phyloP scores from a whole-genome alignment of 2,797 vertebrate species.

The Dermochelys coriacea region DNA sequence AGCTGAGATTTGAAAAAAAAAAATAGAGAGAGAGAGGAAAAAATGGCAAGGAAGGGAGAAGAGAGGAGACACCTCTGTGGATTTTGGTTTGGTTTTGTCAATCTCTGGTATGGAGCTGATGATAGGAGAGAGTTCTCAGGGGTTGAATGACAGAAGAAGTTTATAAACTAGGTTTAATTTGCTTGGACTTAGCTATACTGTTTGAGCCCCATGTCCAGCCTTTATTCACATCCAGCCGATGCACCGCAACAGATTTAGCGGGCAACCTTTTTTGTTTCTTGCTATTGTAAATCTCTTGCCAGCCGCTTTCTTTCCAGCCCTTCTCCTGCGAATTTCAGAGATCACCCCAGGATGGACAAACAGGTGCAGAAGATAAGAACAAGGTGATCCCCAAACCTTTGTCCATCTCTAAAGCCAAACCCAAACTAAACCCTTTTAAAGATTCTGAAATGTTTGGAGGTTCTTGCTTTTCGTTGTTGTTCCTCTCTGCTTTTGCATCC shows the following conservation, averaged over 20 bases:
- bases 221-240: fast-evolving
- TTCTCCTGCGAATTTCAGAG: fast-evolving
- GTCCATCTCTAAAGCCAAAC: background rate
- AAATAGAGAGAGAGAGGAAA: background rate
- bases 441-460: background rate
- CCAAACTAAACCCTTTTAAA: background rate
- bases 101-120: background rate
- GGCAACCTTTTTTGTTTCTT: background rate
- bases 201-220: fast-evolving
- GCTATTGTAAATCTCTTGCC: background rate
- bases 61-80: background rate
- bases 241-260: background rate
- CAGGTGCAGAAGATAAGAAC: background rate
- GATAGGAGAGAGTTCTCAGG: background rate
- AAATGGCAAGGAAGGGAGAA: background rate
- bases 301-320: background rate
- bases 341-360: fast-evolving
- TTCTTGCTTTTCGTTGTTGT: background rate
- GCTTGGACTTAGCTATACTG: background rate
- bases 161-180: background rate
- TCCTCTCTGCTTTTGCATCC: background rate
- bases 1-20: background rate
- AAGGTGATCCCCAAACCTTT: background rate
- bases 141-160: background rate
- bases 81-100: slow-evolving; percentile 48